Percentiles rank a stretch among this genome's conserved stretches.
Conservation (phyloP, 2,797 vertebrate species). For the Spinus pinus region DNA sequence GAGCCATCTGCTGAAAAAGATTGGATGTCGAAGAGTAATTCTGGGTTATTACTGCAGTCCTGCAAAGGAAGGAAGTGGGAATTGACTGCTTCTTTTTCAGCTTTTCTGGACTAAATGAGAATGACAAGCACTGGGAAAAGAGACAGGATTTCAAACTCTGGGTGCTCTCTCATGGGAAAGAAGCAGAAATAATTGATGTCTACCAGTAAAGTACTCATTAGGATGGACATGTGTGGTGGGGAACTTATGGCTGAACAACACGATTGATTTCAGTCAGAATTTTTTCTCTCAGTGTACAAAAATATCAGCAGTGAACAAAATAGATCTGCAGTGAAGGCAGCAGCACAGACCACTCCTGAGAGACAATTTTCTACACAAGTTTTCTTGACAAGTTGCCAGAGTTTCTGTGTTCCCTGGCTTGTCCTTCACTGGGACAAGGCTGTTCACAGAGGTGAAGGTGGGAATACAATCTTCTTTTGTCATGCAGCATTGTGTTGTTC, state of each 20-base stretch:
- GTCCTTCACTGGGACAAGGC: background rate
- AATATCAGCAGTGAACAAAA: background rate
- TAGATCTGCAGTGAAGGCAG: background rate
- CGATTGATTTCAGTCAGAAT: background rate
- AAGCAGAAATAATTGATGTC: slow-evolving; percentile 17
- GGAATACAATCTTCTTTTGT: background rate
- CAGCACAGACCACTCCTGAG: background rate
- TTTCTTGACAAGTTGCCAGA: background rate
- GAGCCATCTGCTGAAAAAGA: slow-evolving; percentile 32
- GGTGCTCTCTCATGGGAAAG: background rate
- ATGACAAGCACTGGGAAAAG: slow-evolving; percentile 11
- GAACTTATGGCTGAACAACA: background rate
- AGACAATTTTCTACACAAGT: background rate
- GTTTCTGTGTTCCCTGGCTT: background rate
- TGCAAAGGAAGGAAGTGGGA: slow-evolving; percentile 10
- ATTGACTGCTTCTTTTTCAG: slow-evolving; percentile 30
- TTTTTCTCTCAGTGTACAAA: background rate
- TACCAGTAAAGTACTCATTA: background rate
- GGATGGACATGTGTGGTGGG: background rate
- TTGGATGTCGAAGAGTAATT: slow-evolving; percentile 24
- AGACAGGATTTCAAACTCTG: background rate
- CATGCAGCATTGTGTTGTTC: background rate
- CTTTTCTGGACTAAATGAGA: slow-evolving; percentile 9
- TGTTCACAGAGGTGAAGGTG: background rate
- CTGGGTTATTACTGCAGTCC: slow-evolving; percentile 37